Conservation (phyloP, 2,888 invertebrate genomes). For the Dynastes grantii region DNA sequence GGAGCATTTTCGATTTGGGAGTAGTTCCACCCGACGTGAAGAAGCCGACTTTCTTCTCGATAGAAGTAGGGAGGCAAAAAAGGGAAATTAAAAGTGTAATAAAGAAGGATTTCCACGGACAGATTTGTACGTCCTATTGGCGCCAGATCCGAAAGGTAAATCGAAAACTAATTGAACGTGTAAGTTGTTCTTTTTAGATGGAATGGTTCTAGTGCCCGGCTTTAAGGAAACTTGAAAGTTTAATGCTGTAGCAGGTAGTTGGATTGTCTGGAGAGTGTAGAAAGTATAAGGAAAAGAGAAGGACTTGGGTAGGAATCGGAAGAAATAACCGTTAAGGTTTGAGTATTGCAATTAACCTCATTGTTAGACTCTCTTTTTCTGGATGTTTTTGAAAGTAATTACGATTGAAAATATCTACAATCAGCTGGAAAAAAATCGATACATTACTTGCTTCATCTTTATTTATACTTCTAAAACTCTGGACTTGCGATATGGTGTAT, state of each 20-base stretch:
- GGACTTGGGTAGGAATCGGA: neutral
- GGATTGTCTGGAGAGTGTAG: neutral
- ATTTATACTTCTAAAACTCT: too few relatives aligned
- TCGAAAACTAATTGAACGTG: slow-evolving; percentile 23
- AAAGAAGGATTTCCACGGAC: slow-evolving; percentile 16
- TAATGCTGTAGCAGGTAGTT: slow-evolving; percentile 6
- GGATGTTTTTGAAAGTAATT: too few relatives aligned
- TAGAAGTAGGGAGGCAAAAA: neutral
- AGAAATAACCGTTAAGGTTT: too few relatives aligned
- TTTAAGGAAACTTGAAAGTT: neutral
- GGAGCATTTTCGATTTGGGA: slow-evolving; percentile 43
- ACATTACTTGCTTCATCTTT: too few relatives aligned
- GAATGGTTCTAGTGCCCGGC: neutral
- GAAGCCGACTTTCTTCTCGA: slow-evolving; percentile 2
- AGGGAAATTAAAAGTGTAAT: slow-evolving; percentile 29
- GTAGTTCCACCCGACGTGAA: neutral
- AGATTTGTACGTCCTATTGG: slow-evolving; percentile 19
- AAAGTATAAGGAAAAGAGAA: neutral
- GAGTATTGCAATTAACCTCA: too few relatives aligned
- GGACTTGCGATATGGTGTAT: too few relatives aligned
- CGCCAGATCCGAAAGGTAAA: slow-evolving; percentile 1
- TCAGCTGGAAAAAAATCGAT: too few relatives aligned
- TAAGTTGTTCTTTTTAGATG: neutral
- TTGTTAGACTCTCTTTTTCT: too few relatives aligned
- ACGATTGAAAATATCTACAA: too few relatives aligned